Conservation (phyloP, 2,888 invertebrate species). For the Xylota segnis region DNA sequence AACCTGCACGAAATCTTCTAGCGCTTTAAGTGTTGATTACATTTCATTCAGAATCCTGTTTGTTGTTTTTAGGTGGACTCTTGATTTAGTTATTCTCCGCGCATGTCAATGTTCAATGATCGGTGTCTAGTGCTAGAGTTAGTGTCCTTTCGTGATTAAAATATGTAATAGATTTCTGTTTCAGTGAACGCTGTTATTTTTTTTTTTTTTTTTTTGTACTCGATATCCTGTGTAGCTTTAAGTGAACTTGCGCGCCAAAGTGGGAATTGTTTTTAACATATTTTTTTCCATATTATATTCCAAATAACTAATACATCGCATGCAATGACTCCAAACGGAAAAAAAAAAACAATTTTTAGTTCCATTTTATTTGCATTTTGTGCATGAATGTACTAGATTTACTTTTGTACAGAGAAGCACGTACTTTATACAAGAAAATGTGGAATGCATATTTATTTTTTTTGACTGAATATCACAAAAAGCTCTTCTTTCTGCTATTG, state of each 20-base stretch:
- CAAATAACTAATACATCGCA: constrained; percentile 20
- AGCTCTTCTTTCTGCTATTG: constrained; percentile 75
- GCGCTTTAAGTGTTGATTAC: constrained; percentile 57
- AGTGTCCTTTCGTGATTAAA: constrained; percentile 16
- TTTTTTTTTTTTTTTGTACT: constrained; percentile 7
- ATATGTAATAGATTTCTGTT: constrained; percentile 31
- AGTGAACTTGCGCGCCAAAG: constrained; percentile 66
- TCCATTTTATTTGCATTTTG: constrained; percentile 58
- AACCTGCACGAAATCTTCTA: constrained; percentile 56
- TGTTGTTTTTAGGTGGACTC: constrained; percentile 40
- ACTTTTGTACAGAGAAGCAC: constrained; percentile 49
- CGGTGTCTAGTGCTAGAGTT: constrained; percentile 45
- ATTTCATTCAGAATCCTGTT: constrained; percentile 9
- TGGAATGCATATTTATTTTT: constrained; percentile 47
- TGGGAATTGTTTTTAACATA: constrained; percentile 57
- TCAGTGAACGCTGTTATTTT: constrained; percentile 30
- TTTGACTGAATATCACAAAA: constrained; percentile 71
- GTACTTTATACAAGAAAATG: constrained; percentile 6
- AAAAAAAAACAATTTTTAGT: neutral
- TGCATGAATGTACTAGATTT: constrained; percentile 42
- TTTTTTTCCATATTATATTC: too few relatives aligned
- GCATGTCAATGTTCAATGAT: constrained; percentile 51
- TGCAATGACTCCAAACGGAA: constrained; percentile 22
- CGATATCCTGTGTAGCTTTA: constrained; percentile 18
- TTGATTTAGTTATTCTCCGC: constrained; percentile 25